These are phyloP conservation scores for Asbolus verrucosus DNA, from an alignment of 1,140 invertebrate species.

Conservation along the genomic window DNA sequence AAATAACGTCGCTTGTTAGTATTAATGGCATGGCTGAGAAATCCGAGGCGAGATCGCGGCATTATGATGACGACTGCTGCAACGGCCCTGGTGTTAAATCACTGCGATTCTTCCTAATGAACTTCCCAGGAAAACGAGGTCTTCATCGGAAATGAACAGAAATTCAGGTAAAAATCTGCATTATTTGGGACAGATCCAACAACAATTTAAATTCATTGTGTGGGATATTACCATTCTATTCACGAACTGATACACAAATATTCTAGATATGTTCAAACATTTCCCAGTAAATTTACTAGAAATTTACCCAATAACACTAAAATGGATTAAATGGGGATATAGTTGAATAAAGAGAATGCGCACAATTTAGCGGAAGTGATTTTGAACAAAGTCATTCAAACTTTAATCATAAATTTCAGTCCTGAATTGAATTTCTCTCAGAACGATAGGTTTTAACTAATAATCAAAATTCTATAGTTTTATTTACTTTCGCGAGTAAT, in stretches of 20 bases:
- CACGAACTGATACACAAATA: constrained; percentile 46
- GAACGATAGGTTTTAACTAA: constrained; percentile 40
- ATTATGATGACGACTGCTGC: constrained; percentile 11
- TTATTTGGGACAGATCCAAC: constrained; percentile 10
- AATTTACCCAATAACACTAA: constrained; percentile 60
- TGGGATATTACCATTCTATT: constrained; percentile 20
- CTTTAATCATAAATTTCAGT: constrained; percentile 60
- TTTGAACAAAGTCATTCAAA: constrained; percentile 61
- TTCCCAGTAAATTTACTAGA: constrained; percentile 56
- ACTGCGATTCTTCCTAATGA: constrained; percentile 6
- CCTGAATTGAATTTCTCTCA: constrained; percentile 53
- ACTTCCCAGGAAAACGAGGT: not conserved
- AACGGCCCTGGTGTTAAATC: constrained; percentile 8
- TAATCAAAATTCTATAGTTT: constrained; percentile 43
- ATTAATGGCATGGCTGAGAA: constrained; percentile 31
- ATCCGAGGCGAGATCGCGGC: constrained; percentile 25
- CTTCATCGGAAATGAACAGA: not conserved
- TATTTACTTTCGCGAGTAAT: constrained; percentile 16
- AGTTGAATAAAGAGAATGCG: constrained; percentile 61
- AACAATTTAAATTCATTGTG: constrained; percentile 32
- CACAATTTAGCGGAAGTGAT: constrained; percentile 60
- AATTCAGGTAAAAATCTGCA: constrained; percentile 9
- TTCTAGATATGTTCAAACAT: constrained; percentile 54
- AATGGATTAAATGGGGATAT: constrained; percentile 59
- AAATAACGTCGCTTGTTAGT: constrained; percentile 29